Base-by-base conservation (phyloP, 1,140 invertebrate species). In the Nephila pilipes region DNA sequence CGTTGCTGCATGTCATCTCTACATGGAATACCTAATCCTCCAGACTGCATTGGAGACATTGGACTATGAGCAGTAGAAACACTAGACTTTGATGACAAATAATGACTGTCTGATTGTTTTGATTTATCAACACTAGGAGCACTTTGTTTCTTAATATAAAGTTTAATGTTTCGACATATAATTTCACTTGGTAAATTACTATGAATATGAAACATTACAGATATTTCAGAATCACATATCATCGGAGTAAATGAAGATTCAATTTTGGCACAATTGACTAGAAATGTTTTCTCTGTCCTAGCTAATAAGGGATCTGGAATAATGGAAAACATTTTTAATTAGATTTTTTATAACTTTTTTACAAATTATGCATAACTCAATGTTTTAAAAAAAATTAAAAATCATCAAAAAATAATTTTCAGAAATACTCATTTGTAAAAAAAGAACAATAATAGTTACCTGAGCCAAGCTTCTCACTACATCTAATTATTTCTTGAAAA, bases 181-280 rank as follows among this genome's bases (percentile, higher is more conserved):
- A 97, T 95, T 32, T 96, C 95, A 75, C 96, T 96, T 0, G 97
- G 97, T 94, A 97, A 96, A 90, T 96, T 96, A 93, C 96, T 97
- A 81, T 96, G 95, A 22, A 97, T 87, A 90, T 95, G 95, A 0
- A 97, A 94, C 63, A 96, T 96, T 1, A 97, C 96, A 65, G 96
- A 95, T 32, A 97, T 96, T 10, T 95, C 95, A 87, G 96, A 96
- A 94, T 97, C 96, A 92, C 97, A 96, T 69, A 96, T 96, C 8
- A 97, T 95, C 5, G 93, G 93, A 38, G 38, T 79, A 22, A 88
- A 58, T 22, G 92, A 65, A 16, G 92, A 93, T 58, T 93, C 85
- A 18, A 93, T 90, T 90, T 85, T 90, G 88, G 93, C 83, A 69
- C 93, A 80, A 46, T 8, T 83, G 32, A 94, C 85, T 88, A 87